Evolutionary conservation across 2,797 vertebrate genomes (phyloP), one percentile per base, ranked within the genome.

Genomic region (Coregonus suidteri): DNA sequence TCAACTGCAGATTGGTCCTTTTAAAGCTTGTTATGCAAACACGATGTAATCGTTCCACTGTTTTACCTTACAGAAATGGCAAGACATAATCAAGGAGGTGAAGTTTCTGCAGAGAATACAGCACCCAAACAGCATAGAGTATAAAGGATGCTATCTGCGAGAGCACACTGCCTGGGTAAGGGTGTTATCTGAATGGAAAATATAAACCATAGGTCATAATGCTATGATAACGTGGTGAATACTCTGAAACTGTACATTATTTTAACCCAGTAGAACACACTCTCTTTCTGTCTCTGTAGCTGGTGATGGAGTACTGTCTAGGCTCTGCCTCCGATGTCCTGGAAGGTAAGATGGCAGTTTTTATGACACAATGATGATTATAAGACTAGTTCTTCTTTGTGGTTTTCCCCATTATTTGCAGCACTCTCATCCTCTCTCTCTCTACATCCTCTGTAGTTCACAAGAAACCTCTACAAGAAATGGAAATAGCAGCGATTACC

Each of bases 41-140:
- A 51, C 25, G 73, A 18, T 71, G 68, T 66, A 4, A 65, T 41
- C 11, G 25, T 37, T 18, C 4, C n/a, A 66, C 20, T 68, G 41
- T 52, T 53, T 25, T 41, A 9, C 56, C 2, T 56, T 13, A 79
- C 85, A 99, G 98, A 99, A 99, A 97, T 99, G 98, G 98, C 98
- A 99, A 90, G 98, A 99, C 93, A 99, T 99, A 91, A 97, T 99
- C 93, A 99, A 99, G 86, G 98, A 99, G 93, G 98, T 99, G 88
- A 99, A 97, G 91, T 99, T 99, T 93, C 94, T 99, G 86, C 97
- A 96, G 93, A 96, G 95, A 93, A 97, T 99, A 95, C 94, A 99
- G 91, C 98, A 99, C 89, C 98, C 98, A 7, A 99, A 99, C 94
- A 99, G 97, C 91, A 99, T 99, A 88, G 97, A 99, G 93, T 99